These are phyloP conservation scores for Rhadina sibilatrix DNA, from an alignment of 2,113 vertebrate species.

Conservation along the genomic window DNA sequence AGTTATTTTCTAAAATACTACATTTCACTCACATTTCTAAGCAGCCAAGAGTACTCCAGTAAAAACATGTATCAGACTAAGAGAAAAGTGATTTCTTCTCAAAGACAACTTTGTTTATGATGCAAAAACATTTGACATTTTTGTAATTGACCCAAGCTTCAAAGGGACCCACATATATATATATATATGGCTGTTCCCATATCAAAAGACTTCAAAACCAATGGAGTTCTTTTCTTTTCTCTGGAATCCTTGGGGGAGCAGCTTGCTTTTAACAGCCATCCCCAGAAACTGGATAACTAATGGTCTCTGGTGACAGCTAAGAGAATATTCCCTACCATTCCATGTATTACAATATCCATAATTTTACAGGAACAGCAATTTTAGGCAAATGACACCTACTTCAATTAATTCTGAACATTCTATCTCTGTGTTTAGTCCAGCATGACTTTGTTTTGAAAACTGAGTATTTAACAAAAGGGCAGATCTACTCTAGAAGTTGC, in stretches of 20 bases:
- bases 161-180: neutral
- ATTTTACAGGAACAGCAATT: neutral
- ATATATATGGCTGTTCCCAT: neutral
- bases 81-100: neutral
- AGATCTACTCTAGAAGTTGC: neutral
- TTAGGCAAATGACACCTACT: neutral
- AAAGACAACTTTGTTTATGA: neutral
- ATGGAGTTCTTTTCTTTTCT: neutral
- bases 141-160: neutral
- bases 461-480: neutral
- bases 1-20: neutral
- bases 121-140: neutral
- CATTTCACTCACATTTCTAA: neutral
- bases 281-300: neutral
- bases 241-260: neutral
- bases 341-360: neutral
- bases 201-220: neutral
- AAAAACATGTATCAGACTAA: neutral
- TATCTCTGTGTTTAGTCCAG: neutral
- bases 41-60: neutral
- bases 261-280: neutral
- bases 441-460: neutral
- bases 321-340: neutral
- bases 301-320: neutral
- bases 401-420: neutral